Evolutionary conservation across 2,113 vertebrate genomes (phyloP), one percentile per base, ranked within the genome.

Genomic region (Tenebrosternarchus preto): DNA sequence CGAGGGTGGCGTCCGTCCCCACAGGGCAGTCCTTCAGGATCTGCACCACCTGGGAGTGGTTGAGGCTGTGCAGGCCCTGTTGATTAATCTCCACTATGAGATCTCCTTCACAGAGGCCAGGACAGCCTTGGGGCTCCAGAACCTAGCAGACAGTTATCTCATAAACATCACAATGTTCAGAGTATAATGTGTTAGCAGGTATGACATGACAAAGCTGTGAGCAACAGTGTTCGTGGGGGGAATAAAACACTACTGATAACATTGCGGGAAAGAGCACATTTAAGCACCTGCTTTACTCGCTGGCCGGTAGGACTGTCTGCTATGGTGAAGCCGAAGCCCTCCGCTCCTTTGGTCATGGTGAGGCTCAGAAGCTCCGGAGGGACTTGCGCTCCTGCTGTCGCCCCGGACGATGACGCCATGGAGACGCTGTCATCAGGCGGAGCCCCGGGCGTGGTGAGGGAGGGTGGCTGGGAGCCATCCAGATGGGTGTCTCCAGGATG

Each of bases 71-170:
- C 90, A 97, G 95, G 84, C 96, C 94, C 93, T 97, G 96, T 93
- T 97, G 96, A 93, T 99, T 99, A 88, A 99, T 96, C 94, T 99
- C 97, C 89, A 98, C 93, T 92, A 99, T 98, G 89, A 98, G 95
- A 92, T 99, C 98, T 68, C 98, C 98, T 92, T 99, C 97, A 85
- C 95, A 95, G 87, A 99, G 93, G 82, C 96, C 97, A 46, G 96
- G 94, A 55, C 96, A 96, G 86, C 94, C 96, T 93, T 98, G 97
- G 0, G 92, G 91, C 82, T 99, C 98, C 93, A 99, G 92, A 90
- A 99, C 96, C 92, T 93, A 88, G 33, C 82, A 50, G 78, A 12
- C 57, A 83, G 24, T 69, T 22, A 68, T 46, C 4, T 36, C 66
- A 19, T 16, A n/a, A 63, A 50, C 1, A 50, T 56, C 33, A 57